Evolutionary conservation across 92 coral and sea anemone species (phyloP), one percentile per base, ranked within the genome.

Genomic region (Epizoanthus stellaris): DNA sequence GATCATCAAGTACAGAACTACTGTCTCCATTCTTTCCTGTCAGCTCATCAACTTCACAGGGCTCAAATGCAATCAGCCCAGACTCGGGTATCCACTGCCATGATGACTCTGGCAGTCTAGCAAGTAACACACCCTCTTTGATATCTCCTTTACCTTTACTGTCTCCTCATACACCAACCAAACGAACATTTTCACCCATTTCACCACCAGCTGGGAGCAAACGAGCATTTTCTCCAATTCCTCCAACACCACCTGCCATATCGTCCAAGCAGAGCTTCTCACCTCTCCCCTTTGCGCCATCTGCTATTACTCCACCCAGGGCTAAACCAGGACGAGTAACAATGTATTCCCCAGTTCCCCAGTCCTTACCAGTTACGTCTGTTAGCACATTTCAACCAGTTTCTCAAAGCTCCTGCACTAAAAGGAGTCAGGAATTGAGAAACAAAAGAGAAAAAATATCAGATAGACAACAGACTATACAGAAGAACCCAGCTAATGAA

Each of bases 11-110:
- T 70, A 77, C 89, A 3, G 99, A 96, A 68, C 92, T 94, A 3
- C 85, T 92, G 5, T 92, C 95, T 3, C 98, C 98, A 4, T 92
- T 92, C 38, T 92, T 90, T 43, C 54, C 87, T 3, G 85, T 72
- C 39, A 91, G 90, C 36, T 69, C 87, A 4, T 86, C 90, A 6
- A 89, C 87, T 30, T 92, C 15, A 52, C 56, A 52, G 56, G 14
- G 56, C 56, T 52, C 95, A 21, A 93, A 91, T 91, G 95, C 95
- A 14, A 88, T 97, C 15, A 97, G 99, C 87, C 99, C 99, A 49
- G 99, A 97, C 81, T 97, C 99, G 65, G 99, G 99, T 60, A 97
- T 97, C 67, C 95, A 89, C 76, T 88, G 98, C 16, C 91, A 95
- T 13, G 99, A 94, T 57, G 99, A 97, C 39, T 67, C 90, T 14